phyloP scores from a whole-genome alignment of 2,888 invertebrate species.

The Micoletzkya japonica region DNA sequence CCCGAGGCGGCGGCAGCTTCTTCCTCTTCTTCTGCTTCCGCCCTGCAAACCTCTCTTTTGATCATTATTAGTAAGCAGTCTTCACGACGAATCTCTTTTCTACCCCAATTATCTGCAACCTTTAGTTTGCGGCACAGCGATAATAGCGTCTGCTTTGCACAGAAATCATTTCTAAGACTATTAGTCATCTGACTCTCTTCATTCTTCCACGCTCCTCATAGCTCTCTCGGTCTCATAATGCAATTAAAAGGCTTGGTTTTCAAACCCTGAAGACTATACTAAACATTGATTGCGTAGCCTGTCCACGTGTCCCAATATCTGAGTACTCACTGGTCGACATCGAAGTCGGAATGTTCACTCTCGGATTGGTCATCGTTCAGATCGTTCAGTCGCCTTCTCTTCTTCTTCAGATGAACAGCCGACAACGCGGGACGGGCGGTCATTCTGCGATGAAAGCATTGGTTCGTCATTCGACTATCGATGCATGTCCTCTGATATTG shows the following conservation, averaged over 20 bases:
- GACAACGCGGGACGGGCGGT: slow-evolving; percentile 18
- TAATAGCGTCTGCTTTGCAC: too few relatives aligned
- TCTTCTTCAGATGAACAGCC: slow-evolving; percentile 17
- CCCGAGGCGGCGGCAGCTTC: slow-evolving; percentile 32
- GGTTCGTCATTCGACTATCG: not conserved
- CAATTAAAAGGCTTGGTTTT: too few relatives aligned
- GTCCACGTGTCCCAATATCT: too few relatives aligned
- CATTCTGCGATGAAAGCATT: slow-evolving; percentile 1
- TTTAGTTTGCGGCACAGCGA: too few relatives aligned
- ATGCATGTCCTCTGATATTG: not conserved
- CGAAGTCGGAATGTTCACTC: slow-evolving; percentile 36
- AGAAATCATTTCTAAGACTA: too few relatives aligned
- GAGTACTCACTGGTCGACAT: not conserved
- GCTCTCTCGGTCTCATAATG: too few relatives aligned
- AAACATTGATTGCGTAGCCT: not conserved
- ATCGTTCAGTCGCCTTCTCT: slow-evolving; percentile 34
- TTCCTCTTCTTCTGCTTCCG: slow-evolving; percentile 33
- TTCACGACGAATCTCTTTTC: not conserved
- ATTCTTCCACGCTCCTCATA: too few relatives aligned
- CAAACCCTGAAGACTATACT: not conserved
- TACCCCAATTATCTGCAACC: too few relatives aligned
- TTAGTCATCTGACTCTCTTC: too few relatives aligned
- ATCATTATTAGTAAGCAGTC: not conserved
- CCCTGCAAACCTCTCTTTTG: slow-evolving; percentile 24
- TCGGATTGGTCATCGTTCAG: slow-evolving; percentile 35